phyloP scores from a whole-genome alignment of 2,888 invertebrate species.

The Podotricha telesiphe region DNA sequence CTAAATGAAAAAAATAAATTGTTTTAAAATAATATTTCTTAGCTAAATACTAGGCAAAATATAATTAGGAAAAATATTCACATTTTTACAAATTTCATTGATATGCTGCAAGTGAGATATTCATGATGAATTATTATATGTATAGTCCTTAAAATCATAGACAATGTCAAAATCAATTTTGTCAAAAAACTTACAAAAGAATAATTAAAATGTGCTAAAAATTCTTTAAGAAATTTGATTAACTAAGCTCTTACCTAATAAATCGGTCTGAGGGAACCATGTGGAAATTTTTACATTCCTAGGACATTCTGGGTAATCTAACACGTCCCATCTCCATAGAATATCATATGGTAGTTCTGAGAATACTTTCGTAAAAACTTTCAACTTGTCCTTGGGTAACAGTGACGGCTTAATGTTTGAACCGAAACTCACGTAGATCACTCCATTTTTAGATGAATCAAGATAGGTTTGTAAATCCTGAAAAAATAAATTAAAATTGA shows the following conservation, averaged over 20 bases:
- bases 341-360: slow-evolving; percentile 57
- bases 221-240: no score
- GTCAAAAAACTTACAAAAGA: no score
- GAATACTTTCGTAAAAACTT: slow-evolving; percentile 48
- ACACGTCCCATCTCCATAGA: slow-evolving; percentile 62
- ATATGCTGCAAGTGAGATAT: no score
- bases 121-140: no score
- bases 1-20: slow-evolving; percentile 43
- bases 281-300: slow-evolving; percentile 56
- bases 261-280: slow-evolving; percentile 65
- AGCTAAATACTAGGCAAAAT: background rate
- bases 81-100: no score
- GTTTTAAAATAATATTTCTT: background rate
- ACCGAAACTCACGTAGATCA: slow-evolving; percentile 61
- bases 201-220: no score
- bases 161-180: no score
- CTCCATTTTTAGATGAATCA: slow-evolving; percentile 60
- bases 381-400: slow-evolving; percentile 43
- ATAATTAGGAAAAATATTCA: no score
- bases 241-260: slow-evolving; percentile 54
- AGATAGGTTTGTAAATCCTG: slow-evolving; percentile 61
- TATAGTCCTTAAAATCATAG: no score
- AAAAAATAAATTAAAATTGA: slow-evolving; percentile 19
- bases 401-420: slow-evolving; percentile 52
- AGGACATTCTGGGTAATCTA: slow-evolving; percentile 50